Percentiles rank a stretch among this genome's conserved stretches.
These are phyloP conservation scores for Myioborus melanocephalus DNA, from an alignment of 2,797 vertebrate genomes.

Conservation along the genomic window DNA sequence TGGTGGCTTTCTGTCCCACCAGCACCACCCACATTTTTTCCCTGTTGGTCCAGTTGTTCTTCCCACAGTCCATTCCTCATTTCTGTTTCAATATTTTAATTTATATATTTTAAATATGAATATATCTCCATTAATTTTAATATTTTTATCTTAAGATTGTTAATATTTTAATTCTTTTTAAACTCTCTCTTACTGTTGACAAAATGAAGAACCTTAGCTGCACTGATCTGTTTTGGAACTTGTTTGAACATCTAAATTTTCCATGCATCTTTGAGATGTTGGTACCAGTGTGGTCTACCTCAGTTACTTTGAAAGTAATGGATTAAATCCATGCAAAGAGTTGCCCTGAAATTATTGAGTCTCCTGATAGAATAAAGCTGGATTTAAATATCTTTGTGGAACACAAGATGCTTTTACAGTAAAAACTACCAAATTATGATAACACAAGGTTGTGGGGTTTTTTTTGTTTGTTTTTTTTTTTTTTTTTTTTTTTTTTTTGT, in stretches of 20 bases:
- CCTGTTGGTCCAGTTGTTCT: neutral
- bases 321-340: neutral
- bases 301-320: conserved; percentile 1
- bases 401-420: neutral
- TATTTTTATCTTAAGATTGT: neutral
- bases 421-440: neutral
- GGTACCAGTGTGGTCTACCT: neutral
- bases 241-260: neutral
- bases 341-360: neutral
- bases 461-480: no score
- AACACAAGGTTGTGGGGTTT: neutral
- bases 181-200: neutral
- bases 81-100: neutral
- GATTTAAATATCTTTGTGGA: neutral
- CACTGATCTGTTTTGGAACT: neutral
- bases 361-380: neutral
- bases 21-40: neutral
- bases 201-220: neutral
- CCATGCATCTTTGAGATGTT: neutral
- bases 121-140: accelerated
- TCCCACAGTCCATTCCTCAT: neutral
- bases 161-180: neutral
- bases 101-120: neutral
- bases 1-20: neutral
- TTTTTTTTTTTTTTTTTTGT: neutral